Conservation (phyloP, 1,140 invertebrate species). For the Pogonomyrmex barbatus region DNA sequence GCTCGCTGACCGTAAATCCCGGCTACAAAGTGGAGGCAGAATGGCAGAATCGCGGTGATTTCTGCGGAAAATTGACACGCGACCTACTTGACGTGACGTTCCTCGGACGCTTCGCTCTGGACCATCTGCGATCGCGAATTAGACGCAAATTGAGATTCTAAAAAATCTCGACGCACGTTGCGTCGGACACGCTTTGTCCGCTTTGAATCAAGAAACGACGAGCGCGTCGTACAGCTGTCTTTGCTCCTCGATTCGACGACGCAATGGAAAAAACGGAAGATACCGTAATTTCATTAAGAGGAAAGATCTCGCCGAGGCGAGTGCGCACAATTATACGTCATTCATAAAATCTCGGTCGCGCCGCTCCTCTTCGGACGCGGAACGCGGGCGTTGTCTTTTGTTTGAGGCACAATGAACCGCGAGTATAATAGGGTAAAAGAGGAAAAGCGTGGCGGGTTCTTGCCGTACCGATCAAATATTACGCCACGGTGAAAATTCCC, state of each 20-base stretch:
- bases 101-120: background rate
- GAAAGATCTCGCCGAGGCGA: slow-evolving; percentile 5
- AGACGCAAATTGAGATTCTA: background rate
- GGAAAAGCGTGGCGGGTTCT: slow-evolving; percentile 49
- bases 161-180: background rate
- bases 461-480: slow-evolving; percentile 32
- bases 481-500: background rate
- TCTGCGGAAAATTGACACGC: slow-evolving; percentile 27
- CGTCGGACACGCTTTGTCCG: background rate
- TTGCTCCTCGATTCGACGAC: background rate
- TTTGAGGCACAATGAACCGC: slow-evolving; percentile 71
- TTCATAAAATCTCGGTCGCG: slow-evolving; percentile 63
- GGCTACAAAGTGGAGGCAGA: slow-evolving; percentile 18
- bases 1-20: slow-evolving; percentile 54
- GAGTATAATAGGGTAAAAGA: slow-evolving; percentile 57
- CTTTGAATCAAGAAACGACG: background rate
- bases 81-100: slow-evolving; percentile 32
- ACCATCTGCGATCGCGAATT: background rate
- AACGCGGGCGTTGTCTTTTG: slow-evolving; percentile 68
- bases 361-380: slow-evolving; percentile 31
- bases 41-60: slow-evolving; percentile 17
- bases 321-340: slow-evolving; percentile 65
- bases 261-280: background rate
- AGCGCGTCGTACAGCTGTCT: background rate
- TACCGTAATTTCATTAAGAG: slow-evolving; percentile 50